These are phyloP conservation scores for Tamandua tetradactyla DNA, from an alignment of 2,797 vertebrate species.

Conservation along the genomic window DNA sequence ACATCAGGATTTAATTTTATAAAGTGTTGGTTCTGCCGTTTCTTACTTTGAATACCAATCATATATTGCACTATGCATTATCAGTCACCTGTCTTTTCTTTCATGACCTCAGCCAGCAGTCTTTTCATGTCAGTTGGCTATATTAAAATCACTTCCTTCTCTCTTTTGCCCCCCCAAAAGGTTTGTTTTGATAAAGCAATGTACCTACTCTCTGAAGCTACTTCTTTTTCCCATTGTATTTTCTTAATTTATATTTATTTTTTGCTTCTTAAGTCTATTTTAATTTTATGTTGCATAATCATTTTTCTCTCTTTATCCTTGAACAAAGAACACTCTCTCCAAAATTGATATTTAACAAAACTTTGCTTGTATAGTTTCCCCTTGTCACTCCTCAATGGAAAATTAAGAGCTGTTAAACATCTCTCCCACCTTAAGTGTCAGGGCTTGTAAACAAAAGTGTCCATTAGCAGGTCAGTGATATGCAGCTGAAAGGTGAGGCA, in stretches of 20 bases:
- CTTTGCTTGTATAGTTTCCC: neutral
- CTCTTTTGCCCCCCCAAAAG: neutral
- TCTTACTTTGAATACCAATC: neutral
- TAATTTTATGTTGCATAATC: neutral
- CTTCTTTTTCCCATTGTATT: constrained; percentile 1
- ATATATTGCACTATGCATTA: neutral
- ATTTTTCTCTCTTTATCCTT: neutral
- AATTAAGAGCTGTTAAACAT: neutral
- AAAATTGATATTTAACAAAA: neutral
- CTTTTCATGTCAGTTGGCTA: neutral
- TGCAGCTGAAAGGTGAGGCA: neutral
- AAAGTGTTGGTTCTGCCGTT: neutral
- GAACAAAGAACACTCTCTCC: neutral
- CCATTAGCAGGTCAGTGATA: neutral
- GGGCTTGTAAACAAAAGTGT: neutral
- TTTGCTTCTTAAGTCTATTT: neutral
- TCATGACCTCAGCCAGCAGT: neutral
- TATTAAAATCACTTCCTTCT: constrained; percentile 9
- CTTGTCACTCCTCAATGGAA: neutral
- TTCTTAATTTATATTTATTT: neutral
- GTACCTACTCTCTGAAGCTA: constrained; percentile 9
- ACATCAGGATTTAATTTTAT: neutral
- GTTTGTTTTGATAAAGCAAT: constrained; percentile 1
- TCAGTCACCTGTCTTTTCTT: neutral
- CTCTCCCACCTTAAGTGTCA: neutral